phyloP scores from a whole-genome alignment of 2,888 invertebrate genomes.

The Gymnoscelis rufifasciata region DNA sequence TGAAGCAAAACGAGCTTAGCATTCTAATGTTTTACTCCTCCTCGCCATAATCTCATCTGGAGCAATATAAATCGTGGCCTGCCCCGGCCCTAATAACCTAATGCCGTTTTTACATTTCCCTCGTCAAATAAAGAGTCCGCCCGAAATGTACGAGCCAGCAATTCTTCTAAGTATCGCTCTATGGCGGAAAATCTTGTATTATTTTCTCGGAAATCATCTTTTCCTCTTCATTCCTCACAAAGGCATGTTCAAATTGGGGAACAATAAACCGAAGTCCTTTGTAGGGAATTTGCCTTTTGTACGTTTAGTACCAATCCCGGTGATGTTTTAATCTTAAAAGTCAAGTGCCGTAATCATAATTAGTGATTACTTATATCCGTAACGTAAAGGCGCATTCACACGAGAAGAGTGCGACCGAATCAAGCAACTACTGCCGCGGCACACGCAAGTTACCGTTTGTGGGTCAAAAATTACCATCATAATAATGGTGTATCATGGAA shows the following conservation, averaged over 20 bases:
- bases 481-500: background rate
- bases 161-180: constrained; percentile 49
- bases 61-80: constrained; percentile 53
- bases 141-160: constrained; percentile 55
- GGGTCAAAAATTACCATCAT: background rate
- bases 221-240: constrained; percentile 40
- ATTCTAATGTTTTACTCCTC: constrained; percentile 49
- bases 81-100: constrained; percentile 41
- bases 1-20: constrained; percentile 33
- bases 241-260: constrained; percentile 37
- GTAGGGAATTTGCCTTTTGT: too few species aligned
- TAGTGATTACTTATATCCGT: constrained; percentile 7
- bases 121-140: constrained; percentile 63
- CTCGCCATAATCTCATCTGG: constrained; percentile 54
- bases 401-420: background rate
- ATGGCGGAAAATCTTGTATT: constrained; percentile 53
- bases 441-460: constrained; percentile 16
- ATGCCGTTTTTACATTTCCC: constrained; percentile 60
- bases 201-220: constrained; percentile 50
- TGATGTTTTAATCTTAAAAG: too few species aligned
- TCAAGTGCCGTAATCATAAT: constrained; percentile 3
- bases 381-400: constrained; percentile 7
- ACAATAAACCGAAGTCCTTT: constrained; percentile 47
- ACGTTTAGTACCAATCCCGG: too few species aligned
- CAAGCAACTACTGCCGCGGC: background rate